phyloP scores from a whole-genome alignment of 2,888 invertebrate species.

The Neocrepidodera transversa region DNA sequence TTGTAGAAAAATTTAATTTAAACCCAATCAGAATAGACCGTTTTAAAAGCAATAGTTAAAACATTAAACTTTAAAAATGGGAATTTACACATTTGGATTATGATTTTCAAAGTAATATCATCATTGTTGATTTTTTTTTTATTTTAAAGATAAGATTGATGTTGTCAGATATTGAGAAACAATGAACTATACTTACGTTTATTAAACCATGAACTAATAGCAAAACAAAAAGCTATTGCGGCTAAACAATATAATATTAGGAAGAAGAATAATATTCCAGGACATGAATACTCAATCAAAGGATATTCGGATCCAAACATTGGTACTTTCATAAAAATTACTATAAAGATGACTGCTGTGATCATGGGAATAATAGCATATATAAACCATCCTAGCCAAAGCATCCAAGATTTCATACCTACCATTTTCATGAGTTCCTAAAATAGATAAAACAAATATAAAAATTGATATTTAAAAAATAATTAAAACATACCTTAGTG shows the following conservation, averaged over 20 bases:
- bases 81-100: too few relatives aligned
- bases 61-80: too few relatives aligned
- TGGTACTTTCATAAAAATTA: conserved; percentile 68
- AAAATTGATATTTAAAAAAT: too few relatives aligned
- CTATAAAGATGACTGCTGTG: conserved; percentile 67
- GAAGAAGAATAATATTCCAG: conserved; percentile 72
- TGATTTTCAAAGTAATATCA: too few relatives aligned
- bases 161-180: too few relatives aligned
- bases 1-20: too few relatives aligned
- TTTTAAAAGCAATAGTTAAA: too few relatives aligned
- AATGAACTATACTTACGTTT: conserved; percentile 67
- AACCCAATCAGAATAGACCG: too few relatives aligned
- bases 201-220: conserved; percentile 78
- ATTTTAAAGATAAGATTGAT: too few relatives aligned
- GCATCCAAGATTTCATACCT: conserved; percentile 83
- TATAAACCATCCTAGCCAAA: conserved; percentile 87
- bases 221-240: conserved; percentile 77
- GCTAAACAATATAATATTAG: conserved; percentile 74
- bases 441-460: neutral
- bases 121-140: too few relatives aligned
- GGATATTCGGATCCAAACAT: conserved; percentile 60
- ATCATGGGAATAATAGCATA: conserved; percentile 75
- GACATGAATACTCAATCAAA: conserved; percentile 73
- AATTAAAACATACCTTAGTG: conserved; percentile 61
- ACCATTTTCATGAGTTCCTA: conserved; percentile 93